These are phyloP conservation scores for Variabilichromis moorii DNA, from an alignment of 2,113 vertebrate species.

Conservation along the genomic window DNA sequence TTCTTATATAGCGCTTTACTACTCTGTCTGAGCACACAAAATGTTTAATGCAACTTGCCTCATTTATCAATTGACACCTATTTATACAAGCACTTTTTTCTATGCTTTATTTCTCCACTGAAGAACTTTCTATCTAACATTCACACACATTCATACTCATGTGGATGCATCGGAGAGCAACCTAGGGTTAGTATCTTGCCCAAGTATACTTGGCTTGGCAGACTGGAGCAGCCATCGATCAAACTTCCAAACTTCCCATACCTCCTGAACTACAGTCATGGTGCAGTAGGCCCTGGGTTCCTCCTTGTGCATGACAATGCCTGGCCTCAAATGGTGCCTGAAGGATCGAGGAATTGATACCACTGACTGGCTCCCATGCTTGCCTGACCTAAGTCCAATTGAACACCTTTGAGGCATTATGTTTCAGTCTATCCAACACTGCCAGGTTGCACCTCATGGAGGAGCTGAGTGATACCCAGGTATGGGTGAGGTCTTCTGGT, in stretches of 20 bases:
- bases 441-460: not conserved
- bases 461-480: not conserved
- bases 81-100: not conserved
- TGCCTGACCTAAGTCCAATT: not conserved
- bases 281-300: not conserved
- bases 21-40: not conserved
- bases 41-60: not conserved
- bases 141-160: not conserved
- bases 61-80: not conserved
- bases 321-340: not conserved
- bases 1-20: not conserved
- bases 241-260: not conserved
- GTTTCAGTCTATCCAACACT: not conserved
- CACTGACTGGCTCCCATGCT: not conserved
- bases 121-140: not conserved
- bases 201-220: not conserved
- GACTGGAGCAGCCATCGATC: not conserved
- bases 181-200: not conserved
- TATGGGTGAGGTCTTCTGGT: not conserved
- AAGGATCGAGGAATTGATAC: not conserved
- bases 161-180: not conserved
- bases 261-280: not conserved
- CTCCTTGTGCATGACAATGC: not conserved
- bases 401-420: not conserved
- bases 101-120: not conserved